phyloP scores from a whole-genome alignment of 1,140 invertebrate species.

The Sarcophaga bullata region DNA sequence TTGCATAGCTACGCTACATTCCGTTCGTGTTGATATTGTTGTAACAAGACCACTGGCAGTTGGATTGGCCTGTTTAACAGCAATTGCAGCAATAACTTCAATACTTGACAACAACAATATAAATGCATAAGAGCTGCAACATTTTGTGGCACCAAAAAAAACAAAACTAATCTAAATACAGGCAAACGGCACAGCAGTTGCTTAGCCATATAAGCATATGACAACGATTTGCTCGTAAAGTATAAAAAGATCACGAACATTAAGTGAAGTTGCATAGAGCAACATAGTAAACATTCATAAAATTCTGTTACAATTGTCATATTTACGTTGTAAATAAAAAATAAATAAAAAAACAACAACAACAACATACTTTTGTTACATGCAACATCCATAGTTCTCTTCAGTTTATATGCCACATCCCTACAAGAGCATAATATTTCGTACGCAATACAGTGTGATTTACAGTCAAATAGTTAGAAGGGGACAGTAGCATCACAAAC shows the following conservation, averaged over 20 bases:
- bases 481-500: background rate
- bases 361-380: background rate
- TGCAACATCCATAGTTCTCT: background rate
- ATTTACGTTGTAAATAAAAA: background rate
- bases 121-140: slow-evolving; percentile 7
- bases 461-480: background rate
- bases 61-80: slow-evolving; percentile 45
- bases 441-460: slow-evolving; percentile 9
- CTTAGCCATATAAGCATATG: background rate
- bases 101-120: slow-evolving; percentile 41
- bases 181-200: background rate
- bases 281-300: background rate
- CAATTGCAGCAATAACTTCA: slow-evolving; percentile 39
- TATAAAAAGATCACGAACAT: background rate
- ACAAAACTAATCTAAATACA: background rate
- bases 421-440: background rate
- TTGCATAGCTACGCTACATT: no score
- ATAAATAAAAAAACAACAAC: no score
- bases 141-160: background rate
- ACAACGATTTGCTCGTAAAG: background rate
- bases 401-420: background rate
- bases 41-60: background rate
- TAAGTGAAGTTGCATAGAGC: background rate
- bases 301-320: background rate
- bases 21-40: background rate